A percentile compares a stretch with the other conserved stretches of the same genome.
These are phyloP conservation scores for Camponotus floridanus DNA, from an alignment of 1,140 invertebrate species.

Conservation along the genomic window DNA sequence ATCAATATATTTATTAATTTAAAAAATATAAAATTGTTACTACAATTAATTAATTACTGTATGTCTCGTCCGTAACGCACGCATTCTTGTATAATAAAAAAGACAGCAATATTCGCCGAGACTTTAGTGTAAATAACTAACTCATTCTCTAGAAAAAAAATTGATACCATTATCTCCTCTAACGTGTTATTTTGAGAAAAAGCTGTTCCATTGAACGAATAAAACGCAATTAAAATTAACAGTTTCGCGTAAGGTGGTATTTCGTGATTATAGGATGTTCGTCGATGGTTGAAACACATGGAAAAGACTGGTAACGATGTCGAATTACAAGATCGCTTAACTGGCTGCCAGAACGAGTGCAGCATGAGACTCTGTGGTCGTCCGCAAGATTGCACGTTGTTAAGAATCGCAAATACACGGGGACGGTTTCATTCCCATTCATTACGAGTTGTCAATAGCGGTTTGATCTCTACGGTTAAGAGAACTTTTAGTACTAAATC, in stretches of 20 bases:
- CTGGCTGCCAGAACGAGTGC: slow-evolving; percentile 22
- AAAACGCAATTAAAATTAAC: slow-evolving; percentile 28
- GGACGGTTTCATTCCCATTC: slow-evolving; percentile 61
- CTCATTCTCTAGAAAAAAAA: not conserved
- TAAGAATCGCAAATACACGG: slow-evolving; percentile 39
- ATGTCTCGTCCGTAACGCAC: not conserved
- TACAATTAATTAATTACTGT: not conserved
- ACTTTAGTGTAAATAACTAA: too few species aligned
- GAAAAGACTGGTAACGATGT: slow-evolving; percentile 52
- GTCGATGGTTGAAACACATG: not conserved
- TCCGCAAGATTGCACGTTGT: slow-evolving; percentile 80
- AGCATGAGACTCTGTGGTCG: slow-evolving; percentile 71
- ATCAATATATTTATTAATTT: not conserved
- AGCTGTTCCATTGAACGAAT: not conserved
- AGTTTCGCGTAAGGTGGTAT: not conserved
- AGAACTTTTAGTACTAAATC: slow-evolving; percentile 37
- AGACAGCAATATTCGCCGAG: not conserved
- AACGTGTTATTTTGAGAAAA: not conserved
- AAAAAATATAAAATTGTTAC: not conserved
- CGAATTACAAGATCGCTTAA: slow-evolving; percentile 67
- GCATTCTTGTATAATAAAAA: not conserved
- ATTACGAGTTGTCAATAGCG: slow-evolving; percentile 74
- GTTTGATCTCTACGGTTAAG: slow-evolving; percentile 45
- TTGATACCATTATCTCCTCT: not conserved
- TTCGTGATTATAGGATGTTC: not conserved